Conservation (phyloP, 92 coral and sea anemone genomes). For the Plumapathes pennacea region DNA sequence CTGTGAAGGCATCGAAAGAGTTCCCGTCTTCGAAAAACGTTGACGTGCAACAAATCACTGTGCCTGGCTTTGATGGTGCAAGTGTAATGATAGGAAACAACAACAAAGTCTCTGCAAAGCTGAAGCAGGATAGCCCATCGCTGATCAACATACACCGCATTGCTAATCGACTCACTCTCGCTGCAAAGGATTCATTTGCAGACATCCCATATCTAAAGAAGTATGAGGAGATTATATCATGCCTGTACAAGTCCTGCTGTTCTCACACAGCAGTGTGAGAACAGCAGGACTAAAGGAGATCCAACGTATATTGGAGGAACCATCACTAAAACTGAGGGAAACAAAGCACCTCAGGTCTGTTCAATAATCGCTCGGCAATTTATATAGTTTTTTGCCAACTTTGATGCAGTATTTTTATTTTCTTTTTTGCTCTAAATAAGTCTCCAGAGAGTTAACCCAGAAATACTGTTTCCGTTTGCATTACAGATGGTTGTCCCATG, state of each 20-base stretch:
- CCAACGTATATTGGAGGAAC: slow-evolving; percentile 21
- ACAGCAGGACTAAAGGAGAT: slow-evolving; percentile 26
- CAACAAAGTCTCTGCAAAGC: slow-evolving; percentile 33
- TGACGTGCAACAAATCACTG: no score
- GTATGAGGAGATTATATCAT: slow-evolving; percentile 8
- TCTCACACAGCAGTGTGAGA: slow-evolving; percentile 26
- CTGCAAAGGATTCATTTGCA: slow-evolving; percentile 8
- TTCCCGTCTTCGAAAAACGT: no score
- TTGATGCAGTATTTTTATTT: no score
- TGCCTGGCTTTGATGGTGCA: slow-evolving; percentile 48
- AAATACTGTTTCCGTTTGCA: no score
- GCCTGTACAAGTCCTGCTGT: slow-evolving; percentile 17
- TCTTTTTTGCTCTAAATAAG: no score
- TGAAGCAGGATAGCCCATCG: slow-evolving; percentile 35
- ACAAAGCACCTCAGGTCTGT: slow-evolving; percentile 14
- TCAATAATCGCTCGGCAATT: no score
- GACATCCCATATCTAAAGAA: slow-evolving; percentile 20
- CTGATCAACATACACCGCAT: slow-evolving; percentile 43
- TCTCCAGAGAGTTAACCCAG: no score
- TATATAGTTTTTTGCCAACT: no score
- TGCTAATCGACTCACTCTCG: slow-evolving; percentile 34
- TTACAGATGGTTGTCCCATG: slow-evolving; percentile 43
- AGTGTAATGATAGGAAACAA: slow-evolving; percentile 26
- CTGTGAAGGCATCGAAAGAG: no score
- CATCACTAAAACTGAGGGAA: slow-evolving; percentile 8